Evolutionary conservation across 2,113 vertebrate genomes (phyloP), one percentile per base, ranked within the genome.

Genomic region (Anas platyrhynchos): DNA sequence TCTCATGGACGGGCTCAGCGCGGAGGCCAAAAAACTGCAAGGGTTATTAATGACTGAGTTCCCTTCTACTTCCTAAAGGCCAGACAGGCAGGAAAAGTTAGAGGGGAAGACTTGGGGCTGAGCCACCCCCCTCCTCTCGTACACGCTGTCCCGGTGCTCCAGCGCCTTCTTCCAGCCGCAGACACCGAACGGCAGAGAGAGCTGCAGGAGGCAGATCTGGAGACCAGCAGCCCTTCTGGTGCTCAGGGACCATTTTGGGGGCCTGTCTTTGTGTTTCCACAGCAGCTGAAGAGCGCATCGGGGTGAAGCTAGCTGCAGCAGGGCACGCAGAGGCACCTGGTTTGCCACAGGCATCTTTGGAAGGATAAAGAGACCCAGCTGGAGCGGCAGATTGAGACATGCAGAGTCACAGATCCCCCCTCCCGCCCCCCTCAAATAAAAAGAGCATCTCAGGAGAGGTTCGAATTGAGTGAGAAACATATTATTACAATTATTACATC

Each of bases 41-140:
- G 27, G 34, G 83, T 96, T 93, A 95, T 97, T 96, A 96, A 96
- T 94, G 95, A 93, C 93, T 83, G 86, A 95, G 81, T 87, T 95
- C 50, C 74, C 77, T 94, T 94, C 83, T 74, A 86, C 86, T 95
- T 95, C 93, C 92, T 94, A 94, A 94, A 3, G 29, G 77, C 92
- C 94, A 96, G 86, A 88, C 91, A 91, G 67, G 65, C 92, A 92
- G 92, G 86, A 86, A 89, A 89, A 96, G 62, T 88, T 84, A 94
- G 86, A 92, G 58, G 52, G 66, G 71, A 95, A 88, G 77, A 79
- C 88, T 94, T 95, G 93, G 81, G 93, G 62, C 83, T 0, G 21
- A 94, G 95, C 86, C 94, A 95, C 93, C 67, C 44, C 83, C 82
- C 50, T 92, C 55, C 84, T 72, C 69, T 75, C 5, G 3, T 76